Percentiles rank a stretch among this genome's conserved stretches.
phyloP scores from a whole-genome alignment of 2,113 vertebrate species.

The Dasyornis broadbenti region DNA sequence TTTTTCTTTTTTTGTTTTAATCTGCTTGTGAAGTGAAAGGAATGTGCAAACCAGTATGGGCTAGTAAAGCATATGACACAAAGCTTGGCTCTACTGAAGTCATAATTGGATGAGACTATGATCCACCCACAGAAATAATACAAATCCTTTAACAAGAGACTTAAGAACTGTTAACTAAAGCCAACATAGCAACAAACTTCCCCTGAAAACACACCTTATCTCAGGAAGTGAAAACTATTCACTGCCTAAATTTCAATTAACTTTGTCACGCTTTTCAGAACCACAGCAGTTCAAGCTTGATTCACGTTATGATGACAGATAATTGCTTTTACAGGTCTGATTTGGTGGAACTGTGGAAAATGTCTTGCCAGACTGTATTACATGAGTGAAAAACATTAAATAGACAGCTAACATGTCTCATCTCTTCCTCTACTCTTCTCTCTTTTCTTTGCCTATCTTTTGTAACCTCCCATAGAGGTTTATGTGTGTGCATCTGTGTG shows the following conservation, averaged over 20 bases:
- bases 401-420: conserved; percentile 35
- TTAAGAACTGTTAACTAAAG: conserved; percentile 60
- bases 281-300: conserved; percentile 30
- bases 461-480: conserved; percentile 6
- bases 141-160: conserved; percentile 66
- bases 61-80: conserved; percentile 64
- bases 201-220: conserved; percentile 56
- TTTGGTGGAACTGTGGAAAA: conserved; percentile 55
- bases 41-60: conserved; percentile 59
- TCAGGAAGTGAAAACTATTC: conserved; percentile 51
- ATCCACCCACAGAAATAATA: conserved; percentile 68
- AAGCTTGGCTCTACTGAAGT: conserved; percentile 62
- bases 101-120: conserved; percentile 63
- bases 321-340: conserved; percentile 47
- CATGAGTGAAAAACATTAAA: conserved; percentile 59
- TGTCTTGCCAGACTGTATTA: conserved; percentile 49
- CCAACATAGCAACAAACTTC: conserved; percentile 60
- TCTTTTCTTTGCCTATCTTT: not conserved
- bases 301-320: conserved; percentile 38
- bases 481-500: not conserved
- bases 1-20: not conserved
- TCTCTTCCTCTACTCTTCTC: conserved; percentile 12
- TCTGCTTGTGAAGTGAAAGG: conserved; percentile 40
- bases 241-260: conserved; percentile 52
- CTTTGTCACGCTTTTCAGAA: conserved; percentile 54